Evolutionary conservation across 2,888 invertebrate species (phyloP).

Genomic region (Latheticus oryzae): DNA sequence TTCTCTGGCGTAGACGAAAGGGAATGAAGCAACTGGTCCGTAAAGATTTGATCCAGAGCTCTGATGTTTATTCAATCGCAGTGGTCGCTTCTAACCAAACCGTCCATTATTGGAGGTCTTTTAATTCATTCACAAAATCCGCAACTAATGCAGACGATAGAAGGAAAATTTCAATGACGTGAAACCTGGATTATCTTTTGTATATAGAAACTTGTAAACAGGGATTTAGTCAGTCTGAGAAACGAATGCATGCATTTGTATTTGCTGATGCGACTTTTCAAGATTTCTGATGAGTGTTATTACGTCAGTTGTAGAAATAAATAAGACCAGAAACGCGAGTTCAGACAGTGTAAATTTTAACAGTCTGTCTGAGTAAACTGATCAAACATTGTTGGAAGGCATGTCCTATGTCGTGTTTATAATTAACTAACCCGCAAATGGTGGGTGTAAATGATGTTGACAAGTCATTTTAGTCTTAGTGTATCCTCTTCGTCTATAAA

Average conservation of each 20-base stretch:
- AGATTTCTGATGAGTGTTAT: no score
- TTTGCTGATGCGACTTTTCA: no score
- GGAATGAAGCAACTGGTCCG: conserved; percentile 14
- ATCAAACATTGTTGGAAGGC: conserved; percentile 7
- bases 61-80: conserved; percentile 20
- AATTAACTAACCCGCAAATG: conserved; percentile 14
- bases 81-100: conserved; percentile 3
- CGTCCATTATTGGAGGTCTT: conserved; percentile 10
- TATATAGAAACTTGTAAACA: no score
- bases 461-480: conserved; percentile 24
- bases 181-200: no score
- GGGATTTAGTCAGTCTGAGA: no score
- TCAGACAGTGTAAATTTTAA: not conserved
- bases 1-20: conserved; percentile 4
- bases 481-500: no score
- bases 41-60: conserved; percentile 17
- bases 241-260: no score
- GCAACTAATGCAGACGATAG: no score
- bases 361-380: conserved; percentile 2
- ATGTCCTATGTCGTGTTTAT: conserved; percentile 9
- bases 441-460: conserved; percentile 26
- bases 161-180: no score
- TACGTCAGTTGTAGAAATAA: no score
- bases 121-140: conserved; percentile 10
- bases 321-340: no score